phyloP scores from a whole-genome alignment of 2,113 vertebrate genomes.

The Trachemys scripta region DNA sequence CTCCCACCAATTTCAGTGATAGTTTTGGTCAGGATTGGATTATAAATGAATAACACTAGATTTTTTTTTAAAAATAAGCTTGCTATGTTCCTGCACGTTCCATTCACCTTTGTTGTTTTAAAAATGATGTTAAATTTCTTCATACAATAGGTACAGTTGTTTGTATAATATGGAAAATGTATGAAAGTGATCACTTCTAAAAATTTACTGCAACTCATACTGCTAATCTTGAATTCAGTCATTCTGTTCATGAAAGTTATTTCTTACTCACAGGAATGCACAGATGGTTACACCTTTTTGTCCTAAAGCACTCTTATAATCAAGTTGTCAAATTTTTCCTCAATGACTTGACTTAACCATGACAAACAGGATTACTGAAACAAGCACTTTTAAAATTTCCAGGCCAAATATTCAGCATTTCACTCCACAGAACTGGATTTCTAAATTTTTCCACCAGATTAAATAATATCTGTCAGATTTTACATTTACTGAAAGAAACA shows the following conservation, averaged over 20 bases:
- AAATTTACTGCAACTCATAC: not conserved
- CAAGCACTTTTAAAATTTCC: not conserved
- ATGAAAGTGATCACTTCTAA: not conserved
- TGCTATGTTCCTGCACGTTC: not conserved
- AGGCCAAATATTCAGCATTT: not conserved
- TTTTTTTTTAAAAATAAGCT: not conserved
- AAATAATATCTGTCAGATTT: not conserved
- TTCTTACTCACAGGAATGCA: not conserved
- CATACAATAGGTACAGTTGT: not conserved
- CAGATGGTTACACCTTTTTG: not conserved
- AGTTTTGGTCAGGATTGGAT: not conserved
- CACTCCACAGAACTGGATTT: not conserved
- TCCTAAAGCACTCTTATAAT: not conserved
- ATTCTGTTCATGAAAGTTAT: constrained; percentile 1
- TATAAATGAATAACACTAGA: not conserved
- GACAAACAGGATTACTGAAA: not conserved
- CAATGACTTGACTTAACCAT: not conserved
- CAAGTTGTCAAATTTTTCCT: constrained; percentile 19
- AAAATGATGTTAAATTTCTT: not conserved
- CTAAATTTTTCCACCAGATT: not conserved
- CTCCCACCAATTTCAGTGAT: not conserved
- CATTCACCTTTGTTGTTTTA: not conserved
- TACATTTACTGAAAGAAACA: not conserved
- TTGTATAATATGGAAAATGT: not conserved
- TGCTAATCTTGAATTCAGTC: not conserved